phyloP scores from a whole-genome alignment of 2,113 vertebrate genomes.

The Arvicanthis niloticus region DNA sequence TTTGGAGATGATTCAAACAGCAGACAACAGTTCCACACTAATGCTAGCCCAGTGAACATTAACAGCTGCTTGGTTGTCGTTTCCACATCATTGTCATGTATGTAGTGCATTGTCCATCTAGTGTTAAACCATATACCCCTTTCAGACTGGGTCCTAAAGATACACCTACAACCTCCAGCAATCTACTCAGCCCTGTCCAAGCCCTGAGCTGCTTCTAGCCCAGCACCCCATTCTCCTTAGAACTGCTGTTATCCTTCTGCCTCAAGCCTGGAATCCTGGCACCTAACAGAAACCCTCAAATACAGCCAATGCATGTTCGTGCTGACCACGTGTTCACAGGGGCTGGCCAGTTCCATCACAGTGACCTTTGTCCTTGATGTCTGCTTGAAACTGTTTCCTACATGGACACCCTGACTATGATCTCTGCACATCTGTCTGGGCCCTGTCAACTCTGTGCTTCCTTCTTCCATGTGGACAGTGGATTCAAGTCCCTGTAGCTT shows the following conservation, averaged over 20 bases:
- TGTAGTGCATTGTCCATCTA: conserved; percentile 65
- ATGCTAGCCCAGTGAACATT: conserved; percentile 68
- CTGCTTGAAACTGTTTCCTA: background rate
- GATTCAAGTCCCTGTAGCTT: background rate
- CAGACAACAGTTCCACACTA: conserved; percentile 73
- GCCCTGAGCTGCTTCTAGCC: background rate
- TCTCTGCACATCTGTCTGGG: background rate
- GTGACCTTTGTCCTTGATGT: background rate
- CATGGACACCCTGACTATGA: background rate
- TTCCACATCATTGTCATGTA: conserved; percentile 61
- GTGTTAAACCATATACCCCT: background rate
- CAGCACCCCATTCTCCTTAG: accelerated
- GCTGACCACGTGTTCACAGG: background rate
- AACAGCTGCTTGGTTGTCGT: conserved; percentile 77
- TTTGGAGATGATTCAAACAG: conserved; percentile 69
- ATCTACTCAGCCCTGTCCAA: background rate
- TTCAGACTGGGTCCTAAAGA: background rate
- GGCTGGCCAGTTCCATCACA: background rate
- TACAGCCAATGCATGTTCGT: background rate
- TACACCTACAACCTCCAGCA: background rate
- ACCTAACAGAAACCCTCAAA: background rate
- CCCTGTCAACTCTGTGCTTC: background rate
- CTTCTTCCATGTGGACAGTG: background rate
- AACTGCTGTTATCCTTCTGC: background rate
- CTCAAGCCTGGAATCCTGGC: background rate